Base-by-base conservation (phyloP, 1,140 invertebrate species). In the Drosophila kohkoa region DNA sequence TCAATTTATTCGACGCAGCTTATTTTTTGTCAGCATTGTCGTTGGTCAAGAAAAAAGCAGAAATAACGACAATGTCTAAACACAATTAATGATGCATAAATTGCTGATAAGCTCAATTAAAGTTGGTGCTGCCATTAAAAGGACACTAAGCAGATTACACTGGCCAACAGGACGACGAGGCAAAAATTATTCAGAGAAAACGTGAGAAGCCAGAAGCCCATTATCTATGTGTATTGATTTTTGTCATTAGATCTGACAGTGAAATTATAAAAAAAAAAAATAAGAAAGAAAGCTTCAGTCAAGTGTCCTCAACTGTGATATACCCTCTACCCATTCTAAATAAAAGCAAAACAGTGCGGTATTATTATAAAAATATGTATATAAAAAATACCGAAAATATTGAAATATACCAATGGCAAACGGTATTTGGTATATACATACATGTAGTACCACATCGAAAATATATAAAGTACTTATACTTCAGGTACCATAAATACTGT, bases 81-180 rank as follows among this genome's bases (percentile, higher is more conserved):
- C 59, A 65, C 54, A 72, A 77, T 79, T 76, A 77, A 79, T 79
- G 77, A 58, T 59, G 77, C 77, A 79, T 77, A 77, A 77, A 73
- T 79, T 77, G 52, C 64, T 72, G 74, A 79, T 79, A 72, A 79
- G 74, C 68, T 68, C 63, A 79, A 79, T 79, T 79, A 66, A 79
- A 79, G 62, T 68, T 63, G 63, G 30, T 32, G 11, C 35, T 30
- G 74, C 59, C 65, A 79, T 79, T 54, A 79, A 72, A 25, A 67
- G 43, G 68, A 76, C 58, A 73, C 55, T 79, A 79, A 79, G 68
- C 77, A 77, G 77, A 76, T 79, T 77, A 79, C 64, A 67, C 65
- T 69, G 55, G 20, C 13, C 55, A 13, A 41, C 49, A 48, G 13
- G 10, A 13, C 8, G 5, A 35, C 49, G 30, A 35, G 41, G 32